Percentiles rank a stretch among this genome's conserved stretches.
phyloP scores from a whole-genome alignment of 2,888 invertebrate genomes.

The Hirtodrosophila cameraria region DNA sequence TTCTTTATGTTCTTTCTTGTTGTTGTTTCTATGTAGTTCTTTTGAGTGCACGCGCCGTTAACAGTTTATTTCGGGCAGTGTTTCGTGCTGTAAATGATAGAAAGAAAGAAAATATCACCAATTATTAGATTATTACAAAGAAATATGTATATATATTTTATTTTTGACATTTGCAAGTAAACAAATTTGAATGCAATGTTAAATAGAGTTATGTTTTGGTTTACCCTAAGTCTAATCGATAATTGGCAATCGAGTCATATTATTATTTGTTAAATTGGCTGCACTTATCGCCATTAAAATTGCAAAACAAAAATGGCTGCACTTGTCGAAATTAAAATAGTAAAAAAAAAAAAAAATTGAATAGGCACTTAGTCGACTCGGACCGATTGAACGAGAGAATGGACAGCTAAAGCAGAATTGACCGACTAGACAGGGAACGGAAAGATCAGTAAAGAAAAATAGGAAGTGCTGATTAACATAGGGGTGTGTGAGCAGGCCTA shows the following conservation, averaged over 20 bases:
- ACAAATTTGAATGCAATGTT: no score
- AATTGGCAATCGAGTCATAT: not conserved
- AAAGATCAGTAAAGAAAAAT: slow-evolving; percentile 32
- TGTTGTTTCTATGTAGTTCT: not conserved
- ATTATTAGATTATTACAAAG: slow-evolving; percentile 6
- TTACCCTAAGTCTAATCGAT: no score
- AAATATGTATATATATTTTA: not conserved
- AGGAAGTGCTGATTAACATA: slow-evolving; percentile 26
- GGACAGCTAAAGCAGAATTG: slow-evolving; percentile 16
- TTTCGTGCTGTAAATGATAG: slow-evolving; percentile 39
- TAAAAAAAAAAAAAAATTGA: not conserved
- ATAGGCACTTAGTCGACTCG: slow-evolving; percentile 2
- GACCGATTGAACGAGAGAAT: slow-evolving; percentile 15
- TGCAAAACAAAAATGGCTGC: no score
- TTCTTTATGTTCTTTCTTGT: not conserved
- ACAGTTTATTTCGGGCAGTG: slow-evolving; percentile 21
- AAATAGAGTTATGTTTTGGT: no score
- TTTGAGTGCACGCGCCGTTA: slow-evolving; percentile 12
- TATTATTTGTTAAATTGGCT: slow-evolving; percentile 13
- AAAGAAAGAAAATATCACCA: slow-evolving; percentile 6
- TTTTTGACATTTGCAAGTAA: slow-evolving; percentile 3
- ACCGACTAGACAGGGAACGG: not conserved
- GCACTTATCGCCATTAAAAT: no score
- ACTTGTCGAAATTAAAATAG: not conserved
- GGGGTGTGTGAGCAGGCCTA: slow-evolving; percentile 24